Evolutionary conservation across 30 jellyfish, hydroid and myxozoan genomes (phyloP), one percentile per base, ranked within the genome.

Genomic region (Morbakka virulenta): DNA sequence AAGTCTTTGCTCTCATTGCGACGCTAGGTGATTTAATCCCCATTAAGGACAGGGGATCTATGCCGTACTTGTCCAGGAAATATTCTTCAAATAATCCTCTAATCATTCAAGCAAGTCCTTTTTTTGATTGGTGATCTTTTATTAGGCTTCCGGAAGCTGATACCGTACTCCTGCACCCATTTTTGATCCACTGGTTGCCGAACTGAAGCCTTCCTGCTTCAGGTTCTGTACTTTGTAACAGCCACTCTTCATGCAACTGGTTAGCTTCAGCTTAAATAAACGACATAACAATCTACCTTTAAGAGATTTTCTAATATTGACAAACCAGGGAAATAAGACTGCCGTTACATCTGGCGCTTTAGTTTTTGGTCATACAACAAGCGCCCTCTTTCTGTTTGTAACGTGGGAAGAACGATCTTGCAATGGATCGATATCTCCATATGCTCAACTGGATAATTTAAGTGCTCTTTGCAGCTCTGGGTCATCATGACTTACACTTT

Each of bases 21-120:
- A 50, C 74, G 95, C 1, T 72, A 76, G 11, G 89, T 78, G 75
- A 84, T 84, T 47, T 84, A 89, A 47, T 84, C 95, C 9, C 96
- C 87, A 50, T 86, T 85, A 57, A 86, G 72, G 29, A 77, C 67
- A 9, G 96, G 96, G 96, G 96, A 52, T 86, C 96, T 27, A 76
- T 88, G 2, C 90, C 85, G 61, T 74, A 84, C 22, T 73, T 64
- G 12, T 84, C 67, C 30, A 84, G 64, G 49, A 84, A 74, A 84
- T 31, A 62, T 84, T 74, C 27, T 74, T 63, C n/a, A 84, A 28
- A 35, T 73, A 84, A 32, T 84, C 95, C 52, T 47, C 28, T 24
- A 84, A 65, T 4, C 90, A 50, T 32, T 62, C 86, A 28, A 71
- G n/a, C 3, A 71, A 80, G 64, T 77, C 88, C 1, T 36, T 72